Evolutionary conservation across 2,113 vertebrate genomes (phyloP).

Genomic region (Eublepharis macularius): DNA sequence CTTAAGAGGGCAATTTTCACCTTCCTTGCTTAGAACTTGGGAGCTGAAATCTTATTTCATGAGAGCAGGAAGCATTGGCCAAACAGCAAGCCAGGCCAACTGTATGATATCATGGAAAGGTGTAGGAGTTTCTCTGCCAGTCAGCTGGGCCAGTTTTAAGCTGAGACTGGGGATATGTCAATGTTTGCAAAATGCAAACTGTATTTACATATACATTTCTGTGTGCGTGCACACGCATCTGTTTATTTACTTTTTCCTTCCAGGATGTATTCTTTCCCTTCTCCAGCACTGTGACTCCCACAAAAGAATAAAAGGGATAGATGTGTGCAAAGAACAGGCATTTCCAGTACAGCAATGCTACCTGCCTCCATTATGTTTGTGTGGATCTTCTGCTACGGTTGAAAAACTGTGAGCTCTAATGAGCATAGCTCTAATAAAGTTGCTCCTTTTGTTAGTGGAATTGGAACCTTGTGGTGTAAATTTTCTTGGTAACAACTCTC

Average conservation of each 20-base stretch:
- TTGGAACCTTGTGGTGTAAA: not conserved
- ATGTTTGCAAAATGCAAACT: not conserved
- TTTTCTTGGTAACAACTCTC: not conserved
- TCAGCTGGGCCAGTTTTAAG: not conserved
- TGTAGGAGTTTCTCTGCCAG: not conserved
- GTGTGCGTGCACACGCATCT: too few species aligned
- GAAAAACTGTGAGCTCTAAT: not conserved
- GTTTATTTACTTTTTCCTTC: not conserved
- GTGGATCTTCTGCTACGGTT: not conserved
- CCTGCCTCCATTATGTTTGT: not conserved
- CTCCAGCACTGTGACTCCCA: not conserved
- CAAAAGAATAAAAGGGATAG: not conserved
- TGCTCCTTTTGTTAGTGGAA: not conserved
- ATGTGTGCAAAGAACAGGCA: not conserved
- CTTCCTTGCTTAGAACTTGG: not conserved
- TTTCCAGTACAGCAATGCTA: not conserved
- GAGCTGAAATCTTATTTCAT: not conserved
- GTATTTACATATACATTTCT: not conserved
- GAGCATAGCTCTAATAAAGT: not conserved
- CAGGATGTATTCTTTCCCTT: not conserved
- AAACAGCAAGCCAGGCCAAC: not conserved
- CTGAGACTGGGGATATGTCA: not conserved
- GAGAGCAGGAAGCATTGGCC: not conserved
- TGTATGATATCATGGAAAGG: not conserved
- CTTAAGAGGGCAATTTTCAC: not conserved